These are phyloP conservation scores for Spodoptera exigua DNA, from an alignment of 2,888 invertebrate genomes.

Conservation along the genomic window DNA sequence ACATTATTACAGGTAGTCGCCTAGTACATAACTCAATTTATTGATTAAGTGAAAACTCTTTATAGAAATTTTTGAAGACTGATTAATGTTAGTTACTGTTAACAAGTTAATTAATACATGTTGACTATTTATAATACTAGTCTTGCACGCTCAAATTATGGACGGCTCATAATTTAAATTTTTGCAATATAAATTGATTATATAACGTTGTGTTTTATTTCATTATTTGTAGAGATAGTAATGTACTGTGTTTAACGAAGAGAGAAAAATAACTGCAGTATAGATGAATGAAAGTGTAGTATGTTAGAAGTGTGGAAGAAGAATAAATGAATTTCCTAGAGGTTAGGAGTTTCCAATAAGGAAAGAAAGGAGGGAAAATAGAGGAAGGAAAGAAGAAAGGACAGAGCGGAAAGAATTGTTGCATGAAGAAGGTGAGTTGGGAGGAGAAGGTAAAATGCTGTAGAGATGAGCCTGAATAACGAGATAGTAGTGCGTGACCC, in stretches of 20 bases:
- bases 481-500: conserved; percentile 11
- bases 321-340: too few relatives aligned
- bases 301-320: conserved; percentile 1
- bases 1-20: too few relatives aligned
- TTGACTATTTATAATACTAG: too few relatives aligned
- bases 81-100: too few relatives aligned
- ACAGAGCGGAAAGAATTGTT: conserved; percentile 18
- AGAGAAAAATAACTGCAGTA: conserved; percentile 6
- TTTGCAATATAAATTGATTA: conserved; percentile 16
- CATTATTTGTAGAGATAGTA: conserved; percentile 12
- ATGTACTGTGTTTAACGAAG: conserved; percentile 12
- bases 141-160: too few relatives aligned
- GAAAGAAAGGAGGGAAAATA: conserved; percentile 9
- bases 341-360: conserved; percentile 5
- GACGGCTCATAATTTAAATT: conserved; percentile 16
- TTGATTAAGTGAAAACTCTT: too few relatives aligned
- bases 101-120: too few relatives aligned
- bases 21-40: too few relatives aligned
- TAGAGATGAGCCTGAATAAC: conserved; percentile 19
- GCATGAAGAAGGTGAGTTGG: conserved; percentile 17
- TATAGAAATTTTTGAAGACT: too few relatives aligned
- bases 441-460: conserved; percentile 24
- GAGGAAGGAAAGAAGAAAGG: conserved; percentile 16
- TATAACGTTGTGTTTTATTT: conserved; percentile 14
- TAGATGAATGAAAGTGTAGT: conserved; percentile 7